These are phyloP conservation scores for Pseudococcus longispinus DNA, from an alignment of 2,888 invertebrate genomes.

Conservation along the genomic window DNA sequence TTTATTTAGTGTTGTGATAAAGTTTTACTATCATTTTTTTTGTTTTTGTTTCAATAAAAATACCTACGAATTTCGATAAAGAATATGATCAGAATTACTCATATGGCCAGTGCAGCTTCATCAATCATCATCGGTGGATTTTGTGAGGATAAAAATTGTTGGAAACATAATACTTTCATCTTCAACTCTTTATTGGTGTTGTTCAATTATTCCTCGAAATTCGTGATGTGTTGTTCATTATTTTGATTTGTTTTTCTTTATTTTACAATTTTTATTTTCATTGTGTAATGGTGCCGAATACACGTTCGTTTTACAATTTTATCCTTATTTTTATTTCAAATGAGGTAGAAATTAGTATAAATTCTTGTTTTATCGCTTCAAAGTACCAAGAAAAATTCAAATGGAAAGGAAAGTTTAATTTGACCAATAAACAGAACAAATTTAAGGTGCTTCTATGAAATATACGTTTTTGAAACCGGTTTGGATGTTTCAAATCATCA, in stretches of 20 bases:
- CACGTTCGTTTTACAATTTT: neutral
- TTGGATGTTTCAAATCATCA: too few species aligned
- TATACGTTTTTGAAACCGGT: too few species aligned
- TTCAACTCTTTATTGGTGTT: neutral
- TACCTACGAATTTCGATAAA: neutral
- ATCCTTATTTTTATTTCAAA: neutral
- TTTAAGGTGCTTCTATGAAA: too few species aligned
- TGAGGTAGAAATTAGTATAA: neutral
- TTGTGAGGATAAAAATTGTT: neutral
- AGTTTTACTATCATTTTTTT: neutral
- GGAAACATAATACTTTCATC: neutral
- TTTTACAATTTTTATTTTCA: neutral
- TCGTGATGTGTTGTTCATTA: neutral
- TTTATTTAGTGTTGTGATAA: constrained; percentile 25
- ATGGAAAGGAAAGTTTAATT: too few species aligned
- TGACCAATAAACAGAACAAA: too few species aligned
- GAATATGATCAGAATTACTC: neutral
- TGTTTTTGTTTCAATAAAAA: neutral
- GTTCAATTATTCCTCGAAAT: neutral
- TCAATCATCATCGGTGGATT: neutral
- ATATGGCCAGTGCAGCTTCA: neutral
- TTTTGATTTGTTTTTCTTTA: neutral
- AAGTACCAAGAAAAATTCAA: too few species aligned
- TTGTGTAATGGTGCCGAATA: neutral
- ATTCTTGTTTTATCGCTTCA: too few species aligned